Evolutionary conservation across 2,113 vertebrate genomes (phyloP), one percentile per base, ranked within the genome.

Genomic region (Marcusenius ussheri): DNA sequence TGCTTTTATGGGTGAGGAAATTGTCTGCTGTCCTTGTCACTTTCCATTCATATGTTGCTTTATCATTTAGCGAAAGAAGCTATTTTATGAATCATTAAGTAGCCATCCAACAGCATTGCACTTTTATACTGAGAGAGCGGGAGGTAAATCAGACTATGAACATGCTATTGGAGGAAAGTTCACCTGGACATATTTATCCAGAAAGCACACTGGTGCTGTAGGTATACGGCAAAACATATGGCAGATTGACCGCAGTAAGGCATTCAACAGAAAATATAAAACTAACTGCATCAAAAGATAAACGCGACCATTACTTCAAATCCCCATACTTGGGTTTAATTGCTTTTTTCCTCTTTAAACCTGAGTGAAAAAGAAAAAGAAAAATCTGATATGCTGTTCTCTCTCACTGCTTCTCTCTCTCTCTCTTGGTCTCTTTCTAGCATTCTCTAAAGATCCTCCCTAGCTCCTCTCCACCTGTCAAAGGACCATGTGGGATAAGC

Each of bases 11-110:
- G 24, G 31, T 6, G 27, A 50, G 85, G 47, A 87, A 87, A 87
- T 87, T 39, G 27, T 21, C 13, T 35, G 31, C 50, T 21, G 85
- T 87, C 85, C 85, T 87, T 87, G 85, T 87, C 85, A 87, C 85
- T 87, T 53, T 87, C 85, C 85, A 51, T 87, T 53, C n/a, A 87
- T 87, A 53, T 53, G 49, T 53, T 87, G 49, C 31, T 87, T 87
- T 53, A 87, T 87, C 85, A 87, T 87, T 87, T 87, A 87, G n/a
- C 31, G 85, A 87, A 87, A 53, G 45, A 87, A 53, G 49, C 85
- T 53, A 51, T 50, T 87, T 87, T 87, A 56, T 87, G 50, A 87
- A 56, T 87, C 49, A 87, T 87, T 47, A 53, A 47, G 85, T 47
- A 35, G 85, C 50, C 85, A 87, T 56, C 31, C 5, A 87, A 17